Conservation (phyloP, 2,888 invertebrate genomes). For the Phytoseiulus persimilis region DNA sequence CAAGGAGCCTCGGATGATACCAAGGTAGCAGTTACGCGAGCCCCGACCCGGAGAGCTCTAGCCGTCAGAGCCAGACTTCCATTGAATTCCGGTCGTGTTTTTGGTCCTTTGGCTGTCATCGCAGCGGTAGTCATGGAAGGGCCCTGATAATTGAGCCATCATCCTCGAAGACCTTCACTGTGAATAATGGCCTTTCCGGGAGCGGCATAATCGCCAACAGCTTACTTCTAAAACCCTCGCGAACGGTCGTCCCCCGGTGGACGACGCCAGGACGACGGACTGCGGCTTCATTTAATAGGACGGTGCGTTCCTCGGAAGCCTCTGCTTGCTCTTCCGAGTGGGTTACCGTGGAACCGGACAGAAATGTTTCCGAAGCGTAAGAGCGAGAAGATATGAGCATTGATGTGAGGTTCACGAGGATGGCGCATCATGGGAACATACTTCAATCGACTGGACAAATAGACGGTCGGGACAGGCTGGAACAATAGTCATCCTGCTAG, state of each 20-base stretch:
- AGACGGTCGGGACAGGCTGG: too few relatives aligned
- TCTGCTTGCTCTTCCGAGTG: too few relatives aligned
- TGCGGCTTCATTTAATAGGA: too few relatives aligned
- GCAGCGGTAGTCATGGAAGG: background rate
- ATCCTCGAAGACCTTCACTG: background rate
- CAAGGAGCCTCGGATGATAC: background rate
- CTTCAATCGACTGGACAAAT: too few relatives aligned
- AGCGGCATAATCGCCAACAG: background rate
- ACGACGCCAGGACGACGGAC: too few relatives aligned
- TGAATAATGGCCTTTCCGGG: background rate
- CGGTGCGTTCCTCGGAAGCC: too few relatives aligned
- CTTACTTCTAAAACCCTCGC: background rate
- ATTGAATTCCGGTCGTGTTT: background rate
- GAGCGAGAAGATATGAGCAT: too few relatives aligned
- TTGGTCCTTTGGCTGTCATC: background rate
- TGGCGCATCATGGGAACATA: too few relatives aligned
- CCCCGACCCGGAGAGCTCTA: background rate
- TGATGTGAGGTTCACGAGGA: too few relatives aligned
- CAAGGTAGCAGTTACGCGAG: background rate
- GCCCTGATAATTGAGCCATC: background rate
- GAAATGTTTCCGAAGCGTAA: too few relatives aligned
- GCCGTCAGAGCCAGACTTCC: background rate
- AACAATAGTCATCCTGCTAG: too few relatives aligned
- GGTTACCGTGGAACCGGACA: too few relatives aligned
- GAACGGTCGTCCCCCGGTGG: background rate